Conservation (phyloP, 1,140 invertebrate genomes). For the Thalassaphorura encarpata region DNA sequence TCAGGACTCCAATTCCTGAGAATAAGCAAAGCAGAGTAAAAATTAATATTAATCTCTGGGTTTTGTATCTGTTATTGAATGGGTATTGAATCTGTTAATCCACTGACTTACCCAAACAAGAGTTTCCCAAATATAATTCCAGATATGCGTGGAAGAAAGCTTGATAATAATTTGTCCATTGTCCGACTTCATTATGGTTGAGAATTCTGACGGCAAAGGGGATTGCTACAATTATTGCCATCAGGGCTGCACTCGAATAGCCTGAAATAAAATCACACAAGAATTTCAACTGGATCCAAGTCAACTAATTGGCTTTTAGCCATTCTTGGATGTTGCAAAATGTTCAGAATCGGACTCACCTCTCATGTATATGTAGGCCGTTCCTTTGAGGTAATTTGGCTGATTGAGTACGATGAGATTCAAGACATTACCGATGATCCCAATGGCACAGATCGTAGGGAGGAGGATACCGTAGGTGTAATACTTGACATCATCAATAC, state of each 20-base stretch:
- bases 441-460: conserved; percentile 56
- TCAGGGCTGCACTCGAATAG: conserved; percentile 56
- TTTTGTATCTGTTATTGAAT: too few relatives aligned
- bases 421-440: conserved; percentile 61
- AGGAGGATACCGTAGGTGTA: conserved; percentile 58
- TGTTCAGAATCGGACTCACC: conserved; percentile 45
- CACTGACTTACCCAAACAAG: conserved; percentile 54
- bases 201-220: conserved; percentile 58
- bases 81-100: too few relatives aligned
- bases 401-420: conserved; percentile 61
- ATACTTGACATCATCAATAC: conserved; percentile 41
- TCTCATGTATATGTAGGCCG: conserved; percentile 65
- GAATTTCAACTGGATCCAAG: conserved; percentile 1
- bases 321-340: background rate
- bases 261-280: conserved; percentile 41
- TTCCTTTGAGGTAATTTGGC: conserved; percentile 57
- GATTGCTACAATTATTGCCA: conserved; percentile 60
- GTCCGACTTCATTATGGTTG: conserved; percentile 53
- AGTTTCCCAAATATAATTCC: conserved; percentile 62
- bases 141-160: conserved; percentile 63
- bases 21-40: too few relatives aligned
- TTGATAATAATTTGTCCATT: conserved; percentile 50
- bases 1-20: conserved; percentile 59
- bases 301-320: too few relatives aligned
- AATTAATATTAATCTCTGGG: too few relatives aligned